Percentiles rank a stretch among this genome's conserved stretches.
These are phyloP conservation scores for Mimachlamys varia DNA, from an alignment of 2,888 invertebrate species.

Conservation along the genomic window DNA sequence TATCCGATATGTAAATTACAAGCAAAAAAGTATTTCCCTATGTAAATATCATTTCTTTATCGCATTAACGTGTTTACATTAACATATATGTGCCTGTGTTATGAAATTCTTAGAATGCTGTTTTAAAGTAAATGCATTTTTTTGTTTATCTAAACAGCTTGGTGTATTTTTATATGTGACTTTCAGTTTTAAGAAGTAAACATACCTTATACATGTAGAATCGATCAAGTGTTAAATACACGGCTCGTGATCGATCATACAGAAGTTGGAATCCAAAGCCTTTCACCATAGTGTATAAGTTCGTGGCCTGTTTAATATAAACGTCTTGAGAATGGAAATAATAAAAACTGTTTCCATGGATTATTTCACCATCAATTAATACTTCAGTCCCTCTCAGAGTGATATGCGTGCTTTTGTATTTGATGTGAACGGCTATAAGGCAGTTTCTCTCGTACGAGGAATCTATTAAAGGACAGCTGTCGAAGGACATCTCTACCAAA, in stretches of 20 bases:
- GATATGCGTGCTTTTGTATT: constrained; percentile 28
- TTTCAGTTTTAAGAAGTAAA: not conserved
- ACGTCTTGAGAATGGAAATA: constrained; percentile 48
- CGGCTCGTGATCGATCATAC: constrained; percentile 48
- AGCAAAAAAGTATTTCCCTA: no score
- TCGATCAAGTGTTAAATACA: constrained; percentile 53
- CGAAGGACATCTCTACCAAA: constrained; percentile 24
- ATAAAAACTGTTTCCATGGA: not conserved
- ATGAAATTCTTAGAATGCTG: no score
- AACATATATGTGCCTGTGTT: no score
- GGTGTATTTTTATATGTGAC: no score
- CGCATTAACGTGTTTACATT: no score
- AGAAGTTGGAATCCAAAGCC: constrained; percentile 66
- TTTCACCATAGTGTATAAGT: constrained; percentile 57
- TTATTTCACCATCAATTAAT: constrained; percentile 35
- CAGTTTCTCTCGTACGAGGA: constrained; percentile 43
- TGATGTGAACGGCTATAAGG: constrained; percentile 46
- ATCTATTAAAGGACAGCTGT: constrained; percentile 38
- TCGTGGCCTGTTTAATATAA: constrained; percentile 63
- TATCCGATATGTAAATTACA: no score
- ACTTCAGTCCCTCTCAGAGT: constrained; percentile 43
- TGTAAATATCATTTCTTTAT: no score
- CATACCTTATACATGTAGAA: constrained; percentile 55
- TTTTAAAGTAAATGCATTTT: no score
- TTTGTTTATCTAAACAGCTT: no score